Conservation (phyloP, 2,797 vertebrate species). For the Hylomyscus alleni region DNA sequence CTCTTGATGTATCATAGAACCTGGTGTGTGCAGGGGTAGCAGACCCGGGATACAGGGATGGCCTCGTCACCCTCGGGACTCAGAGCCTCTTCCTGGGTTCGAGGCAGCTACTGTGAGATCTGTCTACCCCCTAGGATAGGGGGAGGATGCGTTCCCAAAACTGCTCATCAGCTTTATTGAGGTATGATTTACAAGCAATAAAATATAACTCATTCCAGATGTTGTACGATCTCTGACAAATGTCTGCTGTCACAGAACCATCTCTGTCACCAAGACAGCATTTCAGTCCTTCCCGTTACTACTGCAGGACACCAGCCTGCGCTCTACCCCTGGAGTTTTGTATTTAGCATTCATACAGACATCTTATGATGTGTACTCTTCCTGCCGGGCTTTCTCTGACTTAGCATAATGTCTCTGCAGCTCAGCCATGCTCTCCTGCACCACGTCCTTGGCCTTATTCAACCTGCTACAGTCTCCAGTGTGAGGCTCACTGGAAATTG, state of each 20-base stretch:
- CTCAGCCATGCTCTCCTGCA: background rate
- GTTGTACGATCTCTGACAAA: conserved; percentile 37
- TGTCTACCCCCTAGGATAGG: background rate
- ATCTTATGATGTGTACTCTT: background rate
- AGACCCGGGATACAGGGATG: background rate
- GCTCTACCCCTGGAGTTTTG: background rate
- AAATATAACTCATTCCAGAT: conserved; percentile 26
- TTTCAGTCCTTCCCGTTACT: background rate
- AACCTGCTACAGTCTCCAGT: background rate
- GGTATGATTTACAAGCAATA: conserved; percentile 12
- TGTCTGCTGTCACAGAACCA: background rate
- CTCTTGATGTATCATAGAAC: background rate
- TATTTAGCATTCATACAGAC: background rate
- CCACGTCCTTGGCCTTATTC: background rate
- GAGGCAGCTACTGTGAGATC: background rate
- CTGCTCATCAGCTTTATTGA: conserved; percentile 11
- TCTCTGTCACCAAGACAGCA: background rate
- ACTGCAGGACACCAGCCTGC: background rate
- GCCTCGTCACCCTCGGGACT: background rate
- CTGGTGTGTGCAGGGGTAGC: background rate
- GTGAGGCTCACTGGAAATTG: background rate
- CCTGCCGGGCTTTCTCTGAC: conserved; percentile 19
- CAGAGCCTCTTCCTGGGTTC: background rate
- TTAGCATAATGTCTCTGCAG: background rate
- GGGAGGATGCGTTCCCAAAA: background rate